Evolutionary conservation across 2,888 invertebrate genomes (phyloP).

Genomic region (Melinopterus prodromus): DNA sequence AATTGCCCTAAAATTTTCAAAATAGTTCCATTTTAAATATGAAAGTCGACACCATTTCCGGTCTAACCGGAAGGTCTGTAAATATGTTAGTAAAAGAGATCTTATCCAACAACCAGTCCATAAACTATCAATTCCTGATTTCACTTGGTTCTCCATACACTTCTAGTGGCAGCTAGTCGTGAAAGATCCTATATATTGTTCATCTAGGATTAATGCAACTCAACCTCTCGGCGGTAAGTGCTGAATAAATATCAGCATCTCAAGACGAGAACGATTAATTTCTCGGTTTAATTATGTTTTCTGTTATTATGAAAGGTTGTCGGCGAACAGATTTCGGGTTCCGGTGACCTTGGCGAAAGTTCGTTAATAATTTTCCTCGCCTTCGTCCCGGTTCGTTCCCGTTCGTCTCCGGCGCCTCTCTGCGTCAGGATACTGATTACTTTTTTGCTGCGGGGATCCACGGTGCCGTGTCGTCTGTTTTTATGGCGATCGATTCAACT

Average conservation of each 20-base stretch:
- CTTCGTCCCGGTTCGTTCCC: neutral
- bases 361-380: neutral
- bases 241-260: neutral
- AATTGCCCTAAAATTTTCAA: too few relatives aligned
- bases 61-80: too few relatives aligned
- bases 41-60: too few relatives aligned
- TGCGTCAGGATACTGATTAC: neutral
- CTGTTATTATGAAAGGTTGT: neutral
- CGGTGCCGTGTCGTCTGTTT: neutral
- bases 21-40: too few relatives aligned
- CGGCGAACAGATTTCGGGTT: neutral
- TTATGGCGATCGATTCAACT: conserved; percentile 4
- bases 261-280: neutral
- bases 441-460: neutral
- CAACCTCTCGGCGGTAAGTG: neutral
- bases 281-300: neutral
- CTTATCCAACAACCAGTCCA: too few relatives aligned
- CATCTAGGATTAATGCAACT: too few relatives aligned
- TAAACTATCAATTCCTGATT: too few relatives aligned
- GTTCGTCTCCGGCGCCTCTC: neutral
- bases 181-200: too few relatives aligned
- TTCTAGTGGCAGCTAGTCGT: too few relatives aligned
- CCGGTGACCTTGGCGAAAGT: neutral
- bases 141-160: too few relatives aligned
- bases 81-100: too few relatives aligned